Base-by-base conservation (phyloP, 2,888 invertebrate species). In the Idaea aversata region DNA sequence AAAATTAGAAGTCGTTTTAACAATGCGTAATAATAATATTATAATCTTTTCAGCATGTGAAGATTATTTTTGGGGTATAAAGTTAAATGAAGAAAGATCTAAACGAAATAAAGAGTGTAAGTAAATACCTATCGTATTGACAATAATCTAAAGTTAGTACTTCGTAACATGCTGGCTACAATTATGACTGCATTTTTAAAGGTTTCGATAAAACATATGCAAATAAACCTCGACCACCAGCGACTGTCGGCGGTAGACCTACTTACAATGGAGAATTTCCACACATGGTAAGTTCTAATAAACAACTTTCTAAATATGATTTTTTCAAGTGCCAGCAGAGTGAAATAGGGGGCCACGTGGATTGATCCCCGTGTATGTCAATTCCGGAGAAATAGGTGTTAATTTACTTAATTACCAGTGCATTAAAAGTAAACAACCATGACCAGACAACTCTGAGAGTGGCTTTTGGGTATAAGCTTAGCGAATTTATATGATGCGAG, bases 241-340 rank as follows among this genome's bases (percentile, higher is more conserved):
- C n/a, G 7, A 57, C 64, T 0, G 70, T 80, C 0, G 86, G 85
- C 3, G 87, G 86, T 1, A 76, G 78, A 5, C 34, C 67, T 5
- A 75, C 84, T 3, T 16, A 65, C 6, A 76, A 68, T 0, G 83
- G 81, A 25, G 84, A 87, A 63, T 86, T 82, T 59, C 87, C 87
- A 5, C 86, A 87, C 38, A 86, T 87, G 87, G 87, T 85, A 69
- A 70, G 70, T 25, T 25, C 25, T 25, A 25, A 25, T 25, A 3
- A 25, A 25, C 25, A 25, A 25, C 25, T 25, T 25, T 3, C 1
- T 25, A 25, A 25, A 25, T 2, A 2, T 25, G 25, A 25, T 3
- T 25, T 25, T 25, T 25, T 25, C 25, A 25, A 25, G 25, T 25
- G 25, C 25, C 25, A 25, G 25, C 25, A 25, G 25, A 25, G 3